Evolutionary conservation across 2,797 vertebrate genomes (phyloP).

Genomic region (Vipera latastei): DNA sequence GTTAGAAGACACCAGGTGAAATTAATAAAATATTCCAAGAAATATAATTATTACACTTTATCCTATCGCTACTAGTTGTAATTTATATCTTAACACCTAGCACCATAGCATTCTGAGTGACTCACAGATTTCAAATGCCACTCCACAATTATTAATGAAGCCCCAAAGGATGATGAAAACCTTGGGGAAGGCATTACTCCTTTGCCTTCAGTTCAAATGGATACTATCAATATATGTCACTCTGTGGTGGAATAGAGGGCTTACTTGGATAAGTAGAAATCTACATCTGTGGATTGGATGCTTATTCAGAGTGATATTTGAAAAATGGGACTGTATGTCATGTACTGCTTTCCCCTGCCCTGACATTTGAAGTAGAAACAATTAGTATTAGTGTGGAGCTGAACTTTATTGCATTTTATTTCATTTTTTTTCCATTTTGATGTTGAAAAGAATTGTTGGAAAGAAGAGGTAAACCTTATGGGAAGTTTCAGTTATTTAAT

Average conservation of each 20-base stretch:
- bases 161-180: conserved; percentile 47
- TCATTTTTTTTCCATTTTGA: neutral
- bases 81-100: neutral
- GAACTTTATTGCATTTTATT: neutral
- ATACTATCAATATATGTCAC: neutral
- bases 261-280: conserved; percentile 19
- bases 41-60: conserved; percentile 5
- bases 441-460: neutral
- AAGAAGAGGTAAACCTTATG: neutral
- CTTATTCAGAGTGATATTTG: neutral
- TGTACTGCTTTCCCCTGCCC: neutral
- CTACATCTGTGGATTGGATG: conserved; percentile 1
- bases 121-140: neutral
- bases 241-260: conserved; percentile 2
- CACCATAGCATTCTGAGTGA: neutral
- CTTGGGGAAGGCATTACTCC: neutral
- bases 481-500: neutral
- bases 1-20: neutral
- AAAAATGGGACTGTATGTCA: neutral
- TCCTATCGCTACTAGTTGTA: conserved; percentile 1
- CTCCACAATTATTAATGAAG: conserved; percentile 39
- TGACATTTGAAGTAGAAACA: conserved; percentile 13
- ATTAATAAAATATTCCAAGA: neutral
- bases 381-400: neutral
- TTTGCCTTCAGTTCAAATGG: conserved; percentile 20